These are phyloP conservation scores for Megalurothrips usitatus DNA, from an alignment of 2,888 invertebrate species.

Conservation along the genomic window DNA sequence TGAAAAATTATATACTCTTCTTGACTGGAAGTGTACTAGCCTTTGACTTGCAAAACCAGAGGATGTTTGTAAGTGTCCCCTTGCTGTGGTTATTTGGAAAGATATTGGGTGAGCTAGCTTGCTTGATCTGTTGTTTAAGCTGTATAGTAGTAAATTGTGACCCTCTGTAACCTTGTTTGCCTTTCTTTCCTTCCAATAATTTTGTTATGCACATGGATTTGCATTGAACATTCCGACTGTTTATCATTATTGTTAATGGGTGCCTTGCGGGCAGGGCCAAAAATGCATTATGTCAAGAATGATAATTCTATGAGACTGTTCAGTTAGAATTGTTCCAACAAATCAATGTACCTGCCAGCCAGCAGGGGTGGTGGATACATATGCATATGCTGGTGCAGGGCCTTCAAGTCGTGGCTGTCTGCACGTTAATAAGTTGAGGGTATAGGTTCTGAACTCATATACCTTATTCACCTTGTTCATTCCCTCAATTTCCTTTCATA, in stretches of 20 bases:
- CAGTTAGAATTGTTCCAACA: conserved; percentile 21
- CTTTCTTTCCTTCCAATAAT: conserved; percentile 17
- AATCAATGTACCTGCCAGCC: background rate
- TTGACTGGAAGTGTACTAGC: conserved; percentile 18
- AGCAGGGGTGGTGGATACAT: background rate
- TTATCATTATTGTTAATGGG: conserved; percentile 20
- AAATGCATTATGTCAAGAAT: conserved; percentile 18
- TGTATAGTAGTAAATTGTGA: background rate
- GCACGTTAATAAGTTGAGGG: background rate
- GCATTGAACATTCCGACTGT: conserved; percentile 19
- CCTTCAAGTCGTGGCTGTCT: background rate
- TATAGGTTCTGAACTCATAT: background rate
- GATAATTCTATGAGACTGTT: conserved; percentile 23
- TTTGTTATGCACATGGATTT: conserved; percentile 8
- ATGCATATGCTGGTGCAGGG: too few relatives aligned
- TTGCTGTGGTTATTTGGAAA: background rate
- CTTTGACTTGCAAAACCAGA: background rate
- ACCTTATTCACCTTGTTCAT: background rate
- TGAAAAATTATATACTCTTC: background rate
- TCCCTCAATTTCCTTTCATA: background rate
- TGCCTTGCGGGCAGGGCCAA: conserved; percentile 23
- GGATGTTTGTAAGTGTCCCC: background rate
- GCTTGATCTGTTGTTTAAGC: background rate
- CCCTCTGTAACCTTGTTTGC: background rate
- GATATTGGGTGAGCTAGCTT: background rate